Conservation (phyloP, 92 coral and sea anemone genomes). For the Porites evermanni region DNA sequence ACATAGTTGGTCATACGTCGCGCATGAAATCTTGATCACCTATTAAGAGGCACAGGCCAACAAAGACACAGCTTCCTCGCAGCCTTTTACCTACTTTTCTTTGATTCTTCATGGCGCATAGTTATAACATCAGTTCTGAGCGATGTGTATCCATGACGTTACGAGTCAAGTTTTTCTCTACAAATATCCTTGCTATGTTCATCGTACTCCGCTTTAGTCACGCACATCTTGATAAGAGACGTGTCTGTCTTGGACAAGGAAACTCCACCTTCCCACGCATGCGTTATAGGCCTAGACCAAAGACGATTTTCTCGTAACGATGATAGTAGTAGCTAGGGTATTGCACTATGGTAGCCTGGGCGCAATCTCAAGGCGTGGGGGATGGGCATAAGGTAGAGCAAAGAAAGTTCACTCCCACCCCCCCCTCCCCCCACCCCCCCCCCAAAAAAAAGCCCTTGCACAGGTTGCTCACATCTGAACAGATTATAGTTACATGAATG, state of each 20-base stretch:
- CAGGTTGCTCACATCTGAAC: too few species aligned
- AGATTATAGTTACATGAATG: too few species aligned
- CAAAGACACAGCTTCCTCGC: too few species aligned
- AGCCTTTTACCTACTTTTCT: background rate
- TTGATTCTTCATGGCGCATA: background rate
- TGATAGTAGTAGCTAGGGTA: background rate
- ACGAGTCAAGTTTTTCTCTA: constrained; percentile 87
- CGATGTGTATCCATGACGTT: background rate
- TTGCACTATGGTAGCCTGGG: too few species aligned
- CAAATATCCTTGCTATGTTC: constrained; percentile 94
- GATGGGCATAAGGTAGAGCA: too few species aligned
- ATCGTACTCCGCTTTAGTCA: constrained; percentile 95
- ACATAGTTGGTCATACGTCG: too few species aligned
- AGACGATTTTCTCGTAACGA: background rate
- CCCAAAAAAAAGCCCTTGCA: too few species aligned
- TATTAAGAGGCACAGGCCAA: too few species aligned
- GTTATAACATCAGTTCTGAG: background rate
- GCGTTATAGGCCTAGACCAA: constrained; percentile 73
- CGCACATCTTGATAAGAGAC: constrained; percentile 89
- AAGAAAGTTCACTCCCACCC: too few species aligned
- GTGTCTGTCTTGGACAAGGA: constrained; percentile 83
- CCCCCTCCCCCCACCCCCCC: too few species aligned
- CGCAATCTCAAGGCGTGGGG: too few species aligned
- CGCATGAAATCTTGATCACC: too few species aligned
- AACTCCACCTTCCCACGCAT: constrained; percentile 92